phyloP scores from a whole-genome alignment of 2,888 invertebrate genomes.

The Drosophila meridiana region DNA sequence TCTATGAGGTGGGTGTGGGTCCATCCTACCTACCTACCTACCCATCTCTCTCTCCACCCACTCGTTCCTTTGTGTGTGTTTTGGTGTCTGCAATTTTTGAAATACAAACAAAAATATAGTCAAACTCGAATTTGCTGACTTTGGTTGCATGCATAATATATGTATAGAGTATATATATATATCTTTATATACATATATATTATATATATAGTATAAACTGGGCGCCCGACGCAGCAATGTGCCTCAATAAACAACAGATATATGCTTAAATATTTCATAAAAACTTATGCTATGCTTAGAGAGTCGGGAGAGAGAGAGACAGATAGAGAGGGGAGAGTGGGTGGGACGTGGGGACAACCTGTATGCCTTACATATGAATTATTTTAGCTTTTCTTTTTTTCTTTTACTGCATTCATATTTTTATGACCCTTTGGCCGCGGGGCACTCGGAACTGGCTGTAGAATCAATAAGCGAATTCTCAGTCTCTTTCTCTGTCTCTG shows the following conservation, averaged over 20 bases:
- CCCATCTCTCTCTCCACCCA: too few relatives aligned
- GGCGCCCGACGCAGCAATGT: conserved; percentile 20
- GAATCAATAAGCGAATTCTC: conserved; percentile 49
- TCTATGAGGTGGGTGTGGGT: background rate
- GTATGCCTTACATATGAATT: conserved; percentile 34
- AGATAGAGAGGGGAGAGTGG: background rate
- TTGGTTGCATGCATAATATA: conserved; percentile 52
- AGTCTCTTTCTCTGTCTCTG: conserved; percentile 3
- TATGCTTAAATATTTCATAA: conserved; percentile 49
- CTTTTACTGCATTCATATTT: conserved; percentile 53
- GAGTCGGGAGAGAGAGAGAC: too few relatives aligned
- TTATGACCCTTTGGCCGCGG: conserved; percentile 33
- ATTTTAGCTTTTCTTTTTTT: conserved; percentile 46
- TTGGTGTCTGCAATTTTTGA: conserved; percentile 64
- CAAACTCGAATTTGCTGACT: conserved; percentile 71
- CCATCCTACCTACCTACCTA: too few relatives aligned
- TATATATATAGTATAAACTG: conserved; percentile 32
- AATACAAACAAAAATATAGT: conserved; percentile 67
- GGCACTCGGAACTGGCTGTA: background rate
- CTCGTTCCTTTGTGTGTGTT: conserved; percentile 29
- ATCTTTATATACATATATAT: conserved; percentile 16
- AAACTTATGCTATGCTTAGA: conserved; percentile 10
- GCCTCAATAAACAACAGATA: conserved; percentile 53
- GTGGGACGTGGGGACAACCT: conserved; percentile 2
- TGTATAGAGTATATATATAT: conserved; percentile 29